Evolutionary conservation across 2,888 invertebrate species (phyloP).

Genomic region (Calliscelio sp.): DNA sequence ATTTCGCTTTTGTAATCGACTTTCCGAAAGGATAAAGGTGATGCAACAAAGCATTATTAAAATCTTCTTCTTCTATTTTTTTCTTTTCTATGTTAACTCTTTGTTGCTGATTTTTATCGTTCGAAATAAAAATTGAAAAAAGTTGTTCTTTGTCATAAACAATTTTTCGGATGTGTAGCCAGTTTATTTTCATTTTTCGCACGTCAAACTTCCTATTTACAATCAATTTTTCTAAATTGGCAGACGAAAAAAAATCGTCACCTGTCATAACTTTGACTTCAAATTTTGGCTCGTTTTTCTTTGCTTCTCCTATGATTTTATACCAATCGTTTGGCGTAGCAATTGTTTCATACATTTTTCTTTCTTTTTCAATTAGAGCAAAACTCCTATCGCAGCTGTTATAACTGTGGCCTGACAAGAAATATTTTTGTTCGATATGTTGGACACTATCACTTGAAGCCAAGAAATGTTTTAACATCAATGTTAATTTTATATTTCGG

Average conservation of each 20-base stretch:
- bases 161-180: background rate
- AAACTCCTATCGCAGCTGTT: slow-evolving; percentile 31
- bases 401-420: slow-evolving; percentile 8
- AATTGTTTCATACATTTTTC: slow-evolving; percentile 3
- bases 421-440: slow-evolving; percentile 22
- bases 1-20: slow-evolving; percentile 43
- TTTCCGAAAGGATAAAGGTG: slow-evolving; percentile 24
- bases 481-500: slow-evolving; percentile 41
- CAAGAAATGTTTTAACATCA: slow-evolving; percentile 20
- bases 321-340: slow-evolving; percentile 17
- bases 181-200: slow-evolving; percentile 51
- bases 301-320: slow-evolving; percentile 5
- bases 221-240: background rate
- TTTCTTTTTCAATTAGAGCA: slow-evolving; percentile 29
- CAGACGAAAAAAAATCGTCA: slow-evolving; percentile 11
- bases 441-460: background rate
- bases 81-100: slow-evolving; percentile 31
- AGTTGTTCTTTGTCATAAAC: slow-evolving; percentile 20
- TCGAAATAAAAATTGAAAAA: slow-evolving; percentile 2
- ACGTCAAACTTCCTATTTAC: slow-evolving; percentile 18
- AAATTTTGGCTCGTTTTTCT: slow-evolving; percentile 15
- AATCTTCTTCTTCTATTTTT: slow-evolving; percentile 20
- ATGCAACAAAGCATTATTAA: background rate
- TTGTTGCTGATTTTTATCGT: slow-evolving; percentile 2
- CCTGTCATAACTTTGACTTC: background rate